phyloP scores from a whole-genome alignment of 2,113 vertebrate genomes.

The Herpailurus yagouaroundi region DNA sequence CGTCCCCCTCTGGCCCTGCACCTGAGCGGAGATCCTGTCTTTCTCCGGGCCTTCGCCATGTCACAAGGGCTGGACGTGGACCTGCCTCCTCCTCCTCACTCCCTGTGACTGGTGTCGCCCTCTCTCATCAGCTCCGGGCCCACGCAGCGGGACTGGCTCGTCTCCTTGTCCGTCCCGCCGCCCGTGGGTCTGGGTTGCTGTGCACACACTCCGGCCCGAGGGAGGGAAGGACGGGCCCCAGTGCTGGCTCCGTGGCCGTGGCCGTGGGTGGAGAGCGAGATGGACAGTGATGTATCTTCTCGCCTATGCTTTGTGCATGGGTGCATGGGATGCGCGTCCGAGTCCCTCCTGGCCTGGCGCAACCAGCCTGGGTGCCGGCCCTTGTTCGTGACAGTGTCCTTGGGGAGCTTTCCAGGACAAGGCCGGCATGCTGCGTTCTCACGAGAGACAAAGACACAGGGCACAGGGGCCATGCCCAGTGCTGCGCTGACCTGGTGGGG shows the following conservation, averaged over 20 bases:
- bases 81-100: background rate
- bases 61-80: background rate
- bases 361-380: rapidly evolving
- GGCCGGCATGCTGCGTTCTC: background rate
- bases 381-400: background rate
- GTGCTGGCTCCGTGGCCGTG: background rate
- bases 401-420: background rate
- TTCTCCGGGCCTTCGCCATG: background rate
- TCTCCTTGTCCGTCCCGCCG: background rate
- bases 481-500: background rate
- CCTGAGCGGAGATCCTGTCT: background rate
- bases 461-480: background rate
- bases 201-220: rapidly evolving
- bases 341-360: background rate
- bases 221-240: background rate
- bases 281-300: rapidly evolving
- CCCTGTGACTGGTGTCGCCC: background rate
- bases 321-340: background rate
- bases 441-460: too few relatives aligned
- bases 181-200: background rate
- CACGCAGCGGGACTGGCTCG: background rate
- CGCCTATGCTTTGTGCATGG: too few relatives aligned
- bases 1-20: too few relatives aligned
- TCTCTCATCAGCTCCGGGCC: background rate
- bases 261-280: background rate